A percentile compares a stretch with the other conserved stretches of the same genome.
Conservation (phyloP, 2,797 vertebrate genomes). For the Scomberomorus guttatus region DNA sequence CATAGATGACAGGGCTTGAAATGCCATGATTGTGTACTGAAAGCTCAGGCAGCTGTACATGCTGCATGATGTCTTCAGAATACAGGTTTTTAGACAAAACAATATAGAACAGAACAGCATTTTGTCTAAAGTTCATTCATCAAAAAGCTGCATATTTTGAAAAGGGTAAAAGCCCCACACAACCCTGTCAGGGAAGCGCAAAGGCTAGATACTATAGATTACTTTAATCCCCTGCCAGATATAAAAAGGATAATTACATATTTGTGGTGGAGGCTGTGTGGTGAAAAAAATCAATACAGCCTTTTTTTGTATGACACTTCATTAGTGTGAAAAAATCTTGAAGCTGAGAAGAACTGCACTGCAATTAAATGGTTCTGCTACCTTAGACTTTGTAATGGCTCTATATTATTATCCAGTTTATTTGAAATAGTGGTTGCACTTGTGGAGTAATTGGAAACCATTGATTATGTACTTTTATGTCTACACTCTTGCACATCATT, state of each 20-base stretch:
- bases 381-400: slow-evolving; percentile 98
- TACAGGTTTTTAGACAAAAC: slow-evolving; percentile 91
- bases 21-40: slow-evolving; percentile 87
- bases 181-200: slow-evolving; percentile 98
- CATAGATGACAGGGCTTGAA: slow-evolving; percentile 85
- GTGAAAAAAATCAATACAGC: slow-evolving; percentile 99
- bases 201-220: slow-evolving; percentile 99
- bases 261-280: slow-evolving; percentile 99
- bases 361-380: slow-evolving; percentile 99
- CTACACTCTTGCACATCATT: slow-evolving; percentile 99
- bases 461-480: slow-evolving; percentile 99
- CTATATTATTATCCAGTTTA: slow-evolving; percentile 99
- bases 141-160: slow-evolving; percentile 98
- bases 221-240: slow-evolving; percentile 99
- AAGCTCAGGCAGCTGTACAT: slow-evolving; percentile 86
- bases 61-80: slow-evolving; percentile 86
- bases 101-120: slow-evolving; percentile 95
- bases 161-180: slow-evolving; percentile 99
- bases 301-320: slow-evolving; percentile 99
- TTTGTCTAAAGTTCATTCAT: slow-evolving; percentile 99
- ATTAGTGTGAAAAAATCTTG: slow-evolving; percentile 99
- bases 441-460: slow-evolving; percentile 99
- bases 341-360: slow-evolving; percentile 97
- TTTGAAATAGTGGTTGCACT: slow-evolving; percentile 99
- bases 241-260: slow-evolving; percentile 99